phyloP scores from a whole-genome alignment of 53 echinoderm and acorn worm species.

The Arbacia lixula region DNA sequence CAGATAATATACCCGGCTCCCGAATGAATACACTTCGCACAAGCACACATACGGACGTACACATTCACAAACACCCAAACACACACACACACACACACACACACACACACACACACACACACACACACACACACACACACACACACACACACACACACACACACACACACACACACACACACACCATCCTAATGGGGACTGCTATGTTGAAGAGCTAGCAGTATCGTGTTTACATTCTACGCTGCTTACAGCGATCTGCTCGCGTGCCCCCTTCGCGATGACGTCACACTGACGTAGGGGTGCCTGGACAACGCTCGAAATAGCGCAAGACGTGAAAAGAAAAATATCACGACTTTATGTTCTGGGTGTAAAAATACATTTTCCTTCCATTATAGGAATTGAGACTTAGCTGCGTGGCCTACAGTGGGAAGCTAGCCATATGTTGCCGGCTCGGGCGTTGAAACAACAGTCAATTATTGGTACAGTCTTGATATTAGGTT shows the following conservation, averaged over 20 bases:
- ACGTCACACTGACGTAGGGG: constrained; percentile 54
- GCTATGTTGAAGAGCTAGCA: not conserved
- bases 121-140: constrained; percentile 21
- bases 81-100: constrained; percentile 9
- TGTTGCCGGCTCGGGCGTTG: no score
- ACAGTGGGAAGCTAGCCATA: no score
- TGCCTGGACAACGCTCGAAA: constrained; percentile 55
- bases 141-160: constrained; percentile 3
- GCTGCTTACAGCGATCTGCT: constrained; percentile 8
- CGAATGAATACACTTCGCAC: not conserved
- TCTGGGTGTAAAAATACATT: constrained; percentile 49
- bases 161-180: not conserved
- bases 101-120: not conserved
- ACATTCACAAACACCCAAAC: constrained; percentile 11
- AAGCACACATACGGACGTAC: not conserved
- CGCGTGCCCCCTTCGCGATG: constrained; percentile 47
- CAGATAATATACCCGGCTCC: no score
- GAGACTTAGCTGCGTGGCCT: no score
- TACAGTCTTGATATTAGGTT: no score
- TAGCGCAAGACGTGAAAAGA: constrained; percentile 56
- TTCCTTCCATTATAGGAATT: no score
- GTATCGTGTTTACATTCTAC: constrained; percentile 39
- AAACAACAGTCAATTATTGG: no score
- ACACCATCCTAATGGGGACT: constrained; percentile 33
- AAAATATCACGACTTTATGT: constrained; percentile 60